Percentiles rank a stretch among this genome's conserved stretches.
phyloP scores from a whole-genome alignment of 1,140 invertebrate species.

The Drosophila persimilis region DNA sequence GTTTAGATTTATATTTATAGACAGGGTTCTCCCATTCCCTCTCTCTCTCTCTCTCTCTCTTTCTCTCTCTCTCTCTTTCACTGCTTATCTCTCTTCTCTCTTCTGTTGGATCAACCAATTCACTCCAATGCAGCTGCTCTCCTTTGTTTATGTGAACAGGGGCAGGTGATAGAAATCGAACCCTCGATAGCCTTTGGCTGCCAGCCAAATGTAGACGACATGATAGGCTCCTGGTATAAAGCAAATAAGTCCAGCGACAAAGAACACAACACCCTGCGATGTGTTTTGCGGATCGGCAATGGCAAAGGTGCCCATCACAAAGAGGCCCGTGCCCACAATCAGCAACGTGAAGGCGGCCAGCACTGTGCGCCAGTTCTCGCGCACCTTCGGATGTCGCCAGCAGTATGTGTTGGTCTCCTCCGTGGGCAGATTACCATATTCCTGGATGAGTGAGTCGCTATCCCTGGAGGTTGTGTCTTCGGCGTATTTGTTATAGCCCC shows the following conservation, averaged over 20 bases:
- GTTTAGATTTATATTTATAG: constrained; percentile 41
- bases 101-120: constrained; percentile 36
- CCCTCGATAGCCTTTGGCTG: constrained; percentile 90
- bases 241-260: constrained; percentile 91
- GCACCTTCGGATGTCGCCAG: constrained; percentile 92
- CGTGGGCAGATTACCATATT: constrained; percentile 86
- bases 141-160: constrained; percentile 87
- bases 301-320: constrained; percentile 89
- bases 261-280: constrained; percentile 90
- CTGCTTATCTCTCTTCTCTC: constrained; percentile 6
- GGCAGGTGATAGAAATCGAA: constrained; percentile 93
- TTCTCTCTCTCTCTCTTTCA: constrained; percentile 3
- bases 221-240: constrained; percentile 92
- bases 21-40: constrained; percentile 10
- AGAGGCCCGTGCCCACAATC: constrained; percentile 89
- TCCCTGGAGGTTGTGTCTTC: constrained; percentile 89
- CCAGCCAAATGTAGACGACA: constrained; percentile 92
- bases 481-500: constrained; percentile 87
- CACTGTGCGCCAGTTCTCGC: constrained; percentile 93
- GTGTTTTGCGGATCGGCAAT: constrained; percentile 88
- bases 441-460: constrained; percentile 91
- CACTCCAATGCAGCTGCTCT: constrained; percentile 1
- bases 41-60: not conserved
- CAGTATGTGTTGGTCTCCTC: constrained; percentile 87
- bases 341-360: constrained; percentile 90